Evolutionary conservation across 2,888 invertebrate genomes (phyloP), one percentile per base, ranked within the genome.

Genomic region (Phrixothrix hirtus): DNA sequence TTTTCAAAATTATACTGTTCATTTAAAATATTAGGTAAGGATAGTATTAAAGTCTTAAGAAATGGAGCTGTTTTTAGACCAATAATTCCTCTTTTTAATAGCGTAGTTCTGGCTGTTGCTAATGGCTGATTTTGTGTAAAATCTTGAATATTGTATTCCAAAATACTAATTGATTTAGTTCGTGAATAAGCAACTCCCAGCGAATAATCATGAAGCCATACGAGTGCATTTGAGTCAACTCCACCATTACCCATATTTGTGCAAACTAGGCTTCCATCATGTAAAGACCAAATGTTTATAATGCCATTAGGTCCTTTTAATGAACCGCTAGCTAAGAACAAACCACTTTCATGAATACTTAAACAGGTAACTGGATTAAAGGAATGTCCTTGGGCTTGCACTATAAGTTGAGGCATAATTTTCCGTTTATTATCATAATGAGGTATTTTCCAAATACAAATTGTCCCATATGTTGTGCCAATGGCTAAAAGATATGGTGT

Each of bases 281-380:
- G 75, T 11, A 84, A 68, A 0, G 82, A 81, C 84, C 84, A 84
- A 45, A 84, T 76, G 63, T 84, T 84, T 2, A 83, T 75, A 58
- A 82, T 77, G 4, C 59, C 55, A 45, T 62, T 70, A 1, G 69
- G 65, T n/a, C 74, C 75, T 65, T 77, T 77, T 1, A 71, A 60
- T 61, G 77, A 78, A 55, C 82, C 83, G 55, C 81, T 79, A 0
- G 81, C 82, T 45, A 84, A 64, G 57, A 83, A 71, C 27, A 79
- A 69, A 1, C 80, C 82, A 54, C 73, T 75, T 10, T 75, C 71
- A 66, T 81, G 78, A 48, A 84, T 76, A 1, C 77, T 68, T 30
- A 84, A 66, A 36, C 75, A 73, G 0, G 80, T 79, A 2, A 83
- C 78, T 25, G 79, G 73, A 57, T 77, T 77, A 58, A 78, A 77